These are phyloP conservation scores for Craseonycteris thonglongyai DNA, from an alignment of 2,113 vertebrate genomes.

Conservation along the genomic window DNA sequence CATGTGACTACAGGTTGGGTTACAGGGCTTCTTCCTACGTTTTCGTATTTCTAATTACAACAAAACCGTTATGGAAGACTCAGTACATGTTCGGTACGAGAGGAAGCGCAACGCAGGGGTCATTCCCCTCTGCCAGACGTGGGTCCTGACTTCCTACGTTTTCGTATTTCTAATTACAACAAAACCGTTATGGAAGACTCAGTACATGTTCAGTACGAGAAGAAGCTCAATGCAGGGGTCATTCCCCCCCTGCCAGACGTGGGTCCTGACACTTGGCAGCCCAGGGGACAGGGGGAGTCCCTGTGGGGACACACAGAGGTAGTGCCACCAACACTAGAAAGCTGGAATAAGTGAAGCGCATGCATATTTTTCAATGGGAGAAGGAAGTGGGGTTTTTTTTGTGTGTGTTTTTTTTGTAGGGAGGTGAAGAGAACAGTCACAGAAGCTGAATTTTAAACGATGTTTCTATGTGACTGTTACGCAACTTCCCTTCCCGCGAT, in stretches of 20 bases:
- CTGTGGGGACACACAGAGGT: not conserved
- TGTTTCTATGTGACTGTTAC: no score
- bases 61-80: not conserved
- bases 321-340: not conserved
- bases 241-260: no score
- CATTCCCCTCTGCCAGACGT: no score
- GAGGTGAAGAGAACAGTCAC: not conserved
- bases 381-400: no score
- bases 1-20: not conserved
- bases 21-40: not conserved
- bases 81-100: not conserved
- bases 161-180: not conserved
- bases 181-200: not conserved
- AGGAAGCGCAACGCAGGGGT: not conserved
- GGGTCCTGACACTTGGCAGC: not conserved
- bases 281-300: not conserved
- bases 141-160: not conserved
- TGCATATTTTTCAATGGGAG: not conserved
- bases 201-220: not conserved
- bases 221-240: not conserved
- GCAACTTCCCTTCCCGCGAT: not conserved
- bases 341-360: no score
- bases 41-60: constrained; percentile 1
- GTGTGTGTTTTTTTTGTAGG: not conserved
- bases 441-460: not conserved